Conservation (phyloP, 2,797 vertebrate genomes). For the Okamejei kenojei region DNA sequence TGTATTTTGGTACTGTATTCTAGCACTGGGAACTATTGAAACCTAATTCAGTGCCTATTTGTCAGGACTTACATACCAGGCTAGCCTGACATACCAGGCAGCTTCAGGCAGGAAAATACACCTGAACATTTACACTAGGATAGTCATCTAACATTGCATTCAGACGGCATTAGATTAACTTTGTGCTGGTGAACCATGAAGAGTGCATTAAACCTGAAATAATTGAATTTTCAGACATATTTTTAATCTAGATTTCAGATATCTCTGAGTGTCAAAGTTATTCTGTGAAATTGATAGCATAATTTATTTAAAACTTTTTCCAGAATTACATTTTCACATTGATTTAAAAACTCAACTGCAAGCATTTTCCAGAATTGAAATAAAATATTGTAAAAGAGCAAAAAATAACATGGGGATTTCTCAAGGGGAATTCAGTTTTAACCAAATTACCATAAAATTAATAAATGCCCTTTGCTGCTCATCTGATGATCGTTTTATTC, state of each 20-base stretch:
- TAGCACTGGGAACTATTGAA: no score
- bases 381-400: background rate
- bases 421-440: background rate
- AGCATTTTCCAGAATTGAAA: background rate
- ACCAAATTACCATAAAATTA: background rate
- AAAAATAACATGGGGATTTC: background rate
- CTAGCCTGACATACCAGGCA: no score
- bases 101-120: no score
- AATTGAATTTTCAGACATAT: background rate
- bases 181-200: no score
- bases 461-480: background rate
- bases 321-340: background rate
- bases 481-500: background rate
- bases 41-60: no score
- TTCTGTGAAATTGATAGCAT: background rate
- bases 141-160: no score
- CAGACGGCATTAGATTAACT: no score
- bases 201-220: no score
- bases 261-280: background rate
- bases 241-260: background rate
- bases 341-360: background rate
- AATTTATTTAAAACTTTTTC: background rate
- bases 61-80: no score
- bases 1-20: no score
- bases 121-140: no score